Conservation (phyloP, 2,113 vertebrate genomes). For the Amphiprion percula region DNA sequence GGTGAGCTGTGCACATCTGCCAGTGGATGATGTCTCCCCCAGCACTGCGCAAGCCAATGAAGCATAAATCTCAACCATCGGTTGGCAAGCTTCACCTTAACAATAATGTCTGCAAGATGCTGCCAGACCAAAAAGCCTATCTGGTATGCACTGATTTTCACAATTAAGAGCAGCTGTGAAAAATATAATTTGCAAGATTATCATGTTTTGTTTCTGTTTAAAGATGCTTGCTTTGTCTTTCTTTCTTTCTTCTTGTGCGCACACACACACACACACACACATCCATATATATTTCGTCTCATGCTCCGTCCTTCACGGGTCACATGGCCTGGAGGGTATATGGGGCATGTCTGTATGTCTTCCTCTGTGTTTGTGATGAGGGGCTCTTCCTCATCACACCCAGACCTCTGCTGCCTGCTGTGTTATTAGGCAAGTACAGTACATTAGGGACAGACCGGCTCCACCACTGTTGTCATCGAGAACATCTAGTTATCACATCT, state of each 20-base stretch:
- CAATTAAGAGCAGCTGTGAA: conserved; percentile 26
- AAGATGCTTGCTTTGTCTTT: background rate
- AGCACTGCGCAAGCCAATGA: conserved; percentile 59
- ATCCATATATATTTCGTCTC: no score
- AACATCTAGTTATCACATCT: conserved; percentile 86
- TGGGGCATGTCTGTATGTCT: conserved; percentile 48
- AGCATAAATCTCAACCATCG: conserved; percentile 67
- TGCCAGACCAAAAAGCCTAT: conserved; percentile 16
- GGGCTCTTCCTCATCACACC: conserved; percentile 62
- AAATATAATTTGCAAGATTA: conserved; percentile 3
- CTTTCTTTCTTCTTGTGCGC: conserved; percentile 6
- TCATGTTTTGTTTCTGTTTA: background rate
- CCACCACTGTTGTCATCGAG: conserved; percentile 74
- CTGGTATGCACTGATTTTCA: conserved; percentile 19
- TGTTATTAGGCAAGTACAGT: conserved; percentile 79
- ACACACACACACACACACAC: background rate
- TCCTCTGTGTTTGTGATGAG: conserved; percentile 42
- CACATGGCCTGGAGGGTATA: conserved; percentile 45
- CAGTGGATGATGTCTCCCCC: conserved; percentile 71
- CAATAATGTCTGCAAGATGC: conserved; percentile 43
- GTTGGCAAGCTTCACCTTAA: conserved; percentile 66
- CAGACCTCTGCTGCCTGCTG: conserved; percentile 75
- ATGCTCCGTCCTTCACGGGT: conserved; percentile 58
- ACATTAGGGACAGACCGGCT: conserved; percentile 70
- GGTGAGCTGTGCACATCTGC: conserved; percentile 79